These are phyloP conservation scores for Danio aesculapii DNA, from an alignment of 2,797 vertebrate species.

Conservation along the genomic window DNA sequence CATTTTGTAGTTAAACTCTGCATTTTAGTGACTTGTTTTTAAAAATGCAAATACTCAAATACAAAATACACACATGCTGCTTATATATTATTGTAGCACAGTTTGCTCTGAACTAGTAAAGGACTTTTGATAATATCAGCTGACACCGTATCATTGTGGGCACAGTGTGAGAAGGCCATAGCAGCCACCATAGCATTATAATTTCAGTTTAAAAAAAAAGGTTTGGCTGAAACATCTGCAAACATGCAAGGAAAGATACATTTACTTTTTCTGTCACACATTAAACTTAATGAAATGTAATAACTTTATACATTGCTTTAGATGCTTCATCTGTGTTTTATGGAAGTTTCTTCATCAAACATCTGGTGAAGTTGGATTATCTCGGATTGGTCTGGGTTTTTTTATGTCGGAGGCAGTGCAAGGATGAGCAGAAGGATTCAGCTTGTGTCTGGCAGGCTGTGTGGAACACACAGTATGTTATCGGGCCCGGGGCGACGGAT, in stretches of 20 bases:
- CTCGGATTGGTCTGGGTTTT: slow-evolving; percentile 23
- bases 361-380: slow-evolving; percentile 40
- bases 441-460: slow-evolving; percentile 34
- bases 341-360: slow-evolving; percentile 6
- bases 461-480: slow-evolving; percentile 47
- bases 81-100: too few species aligned
- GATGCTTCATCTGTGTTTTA: slow-evolving; percentile 4
- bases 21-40: too few species aligned
- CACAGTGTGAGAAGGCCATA: too few species aligned
- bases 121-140: too few species aligned
- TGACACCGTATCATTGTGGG: too few species aligned
- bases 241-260: neutral
- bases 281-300: neutral
- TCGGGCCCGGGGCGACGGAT: slow-evolving; percentile 41
- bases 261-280: neutral
- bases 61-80: too few species aligned
- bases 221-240: neutral
- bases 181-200: too few species aligned
- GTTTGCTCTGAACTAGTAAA: too few species aligned
- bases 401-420: slow-evolving; percentile 21
- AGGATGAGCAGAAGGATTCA: slow-evolving; percentile 40
- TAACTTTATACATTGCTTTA: neutral
- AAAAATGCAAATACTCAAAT: too few species aligned
- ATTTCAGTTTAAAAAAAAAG: too few species aligned
- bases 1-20: too few species aligned